Base-by-base conservation (phyloP, 2,113 vertebrate genomes). In the Rhinogobius similis region DNA sequence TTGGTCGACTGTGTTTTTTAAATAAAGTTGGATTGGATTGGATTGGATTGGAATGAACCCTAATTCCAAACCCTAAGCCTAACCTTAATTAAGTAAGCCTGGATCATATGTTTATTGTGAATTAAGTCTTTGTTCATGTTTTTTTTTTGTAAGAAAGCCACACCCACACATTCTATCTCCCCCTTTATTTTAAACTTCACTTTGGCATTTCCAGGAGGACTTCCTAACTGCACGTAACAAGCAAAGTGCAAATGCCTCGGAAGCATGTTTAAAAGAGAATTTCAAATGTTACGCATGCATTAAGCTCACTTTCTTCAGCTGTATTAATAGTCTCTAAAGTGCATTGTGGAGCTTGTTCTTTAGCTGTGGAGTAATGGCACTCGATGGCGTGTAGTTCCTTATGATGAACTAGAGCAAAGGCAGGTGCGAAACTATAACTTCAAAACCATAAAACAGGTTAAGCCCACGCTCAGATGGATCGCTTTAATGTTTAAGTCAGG, bases 401-500 rank as follows among this genome's bases (percentile, higher is more conserved):
- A 7, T 8, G 32, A 36, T 36, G 6, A 36, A 36, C 32, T 5
- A 36, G 32, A 3, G 32, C 11, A 10, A 41, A 39, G 38, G 38
- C 38, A 39, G 39, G 32, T 36, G 32, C 32, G 6, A 36, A 41
- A 41, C 9, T 41, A n/a, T 39, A 65, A 52, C 26, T 65, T 61
- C 23, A 75, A 27, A 73, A 74, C 55, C 56, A 62, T 3, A 14
- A 36, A 39, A 66, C 62, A 38, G n/a, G 68, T 75, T 70, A 21
- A 56, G 67, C 44, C 58, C 53, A 14, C 2, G 24, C 56, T 75
- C 71, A 36, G 32, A 36, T 65, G 48, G 67, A 36, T 81, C 76
- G 44, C 69, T 88, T 88, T 88, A 66, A 88, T 88, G 68, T 44
- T 38, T 70, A 50, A 41, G 68, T 78, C 70, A 62, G 23, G 16